Base-by-base conservation (phyloP, 2,797 vertebrate species). In the Ctenopoma multispine region DNA sequence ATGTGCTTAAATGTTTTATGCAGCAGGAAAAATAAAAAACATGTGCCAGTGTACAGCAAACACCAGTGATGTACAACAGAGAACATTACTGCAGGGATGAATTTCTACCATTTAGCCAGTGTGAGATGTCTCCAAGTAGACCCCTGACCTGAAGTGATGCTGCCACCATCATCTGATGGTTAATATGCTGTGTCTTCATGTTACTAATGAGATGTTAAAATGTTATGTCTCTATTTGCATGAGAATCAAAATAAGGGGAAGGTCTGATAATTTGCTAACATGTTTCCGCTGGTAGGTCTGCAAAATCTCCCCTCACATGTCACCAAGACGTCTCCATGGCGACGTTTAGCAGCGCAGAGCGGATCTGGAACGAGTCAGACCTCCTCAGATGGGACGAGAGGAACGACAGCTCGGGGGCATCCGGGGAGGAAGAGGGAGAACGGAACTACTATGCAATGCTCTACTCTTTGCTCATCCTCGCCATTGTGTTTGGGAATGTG, bases 401-500 rank as follows among this genome's bases (percentile, higher is more conserved):
- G 50, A 95, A 95, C 8, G 86, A 80, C 70, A 94, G 87, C 80
- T 65, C 56, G 5, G 85, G 72, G 57, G 70, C 47, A 0, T 34
- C 69, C 0, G 75, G 9, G 72, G 56, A 56, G 68, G 91, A 89
- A 0, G 81, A 83, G 10, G 76, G 58, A 8, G 83, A 85, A 24
- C 79, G 88, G 0, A 85, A 96, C 92, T 99, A 97, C 87, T 96
- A 96, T 0, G 96, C 96, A 59, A 95, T 98, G 91, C 88, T 96
- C 69, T 97, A 96, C 91, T 96, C 96, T 0, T 67, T 95, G 15
- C 92, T 99, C 77, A 99, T 99, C 85, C 81, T 98, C 85, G 96
- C 93, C 72, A 97, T 98, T 29, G 68, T 99, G 76, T 98, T 98
- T n/a, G 97, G 97, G 41, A 98, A 99, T 0, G 93, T 96, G 73